These are phyloP conservation scores for Sinocyclocheilus anshuiensis DNA, from an alignment of 2,113 vertebrate genomes.

Conservation along the genomic window DNA sequence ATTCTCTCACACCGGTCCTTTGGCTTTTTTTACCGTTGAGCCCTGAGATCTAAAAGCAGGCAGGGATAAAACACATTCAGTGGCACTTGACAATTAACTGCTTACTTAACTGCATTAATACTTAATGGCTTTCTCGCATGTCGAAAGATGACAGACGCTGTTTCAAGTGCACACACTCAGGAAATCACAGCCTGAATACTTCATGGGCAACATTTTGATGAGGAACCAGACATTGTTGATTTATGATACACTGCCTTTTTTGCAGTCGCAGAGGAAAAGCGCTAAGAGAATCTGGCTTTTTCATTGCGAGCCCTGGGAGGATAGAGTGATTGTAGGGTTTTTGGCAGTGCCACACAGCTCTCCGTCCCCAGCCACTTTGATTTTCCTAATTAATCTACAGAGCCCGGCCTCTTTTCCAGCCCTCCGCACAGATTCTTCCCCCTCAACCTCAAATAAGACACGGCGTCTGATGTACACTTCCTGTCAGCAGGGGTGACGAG, in stretches of 20 bases:
- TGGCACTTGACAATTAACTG: constrained; percentile 3
- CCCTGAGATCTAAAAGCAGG: neutral
- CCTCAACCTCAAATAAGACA: neutral
- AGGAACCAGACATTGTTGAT: constrained; percentile 29
- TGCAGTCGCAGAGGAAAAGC: constrained; percentile 22
- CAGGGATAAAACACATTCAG: neutral
- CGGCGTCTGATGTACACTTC: neutral
- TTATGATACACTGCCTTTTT: constrained; percentile 26
- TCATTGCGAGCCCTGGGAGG: constrained; percentile 38
- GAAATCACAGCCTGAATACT: neutral
- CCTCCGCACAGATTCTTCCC: constrained; percentile 7
- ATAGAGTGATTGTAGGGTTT: constrained; percentile 50
- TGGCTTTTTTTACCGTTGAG: neutral
- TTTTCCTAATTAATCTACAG: constrained; percentile 53
- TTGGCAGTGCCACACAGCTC: constrained; percentile 38
- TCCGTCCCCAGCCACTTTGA: constrained; percentile 52
- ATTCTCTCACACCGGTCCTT: neutral
- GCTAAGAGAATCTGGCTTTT: constrained; percentile 49
- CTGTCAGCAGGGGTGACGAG: neutral
- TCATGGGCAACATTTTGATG: neutral
- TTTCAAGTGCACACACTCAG: neutral
- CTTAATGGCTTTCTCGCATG: constrained; percentile 1
- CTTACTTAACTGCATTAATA: constrained; percentile 26
- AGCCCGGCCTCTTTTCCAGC: constrained; percentile 26
- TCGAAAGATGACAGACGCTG: neutral